These are phyloP conservation scores for Drosophila aff. DNA, from an alignment of 1,140 invertebrate genomes.

Conservation along the genomic window DNA sequence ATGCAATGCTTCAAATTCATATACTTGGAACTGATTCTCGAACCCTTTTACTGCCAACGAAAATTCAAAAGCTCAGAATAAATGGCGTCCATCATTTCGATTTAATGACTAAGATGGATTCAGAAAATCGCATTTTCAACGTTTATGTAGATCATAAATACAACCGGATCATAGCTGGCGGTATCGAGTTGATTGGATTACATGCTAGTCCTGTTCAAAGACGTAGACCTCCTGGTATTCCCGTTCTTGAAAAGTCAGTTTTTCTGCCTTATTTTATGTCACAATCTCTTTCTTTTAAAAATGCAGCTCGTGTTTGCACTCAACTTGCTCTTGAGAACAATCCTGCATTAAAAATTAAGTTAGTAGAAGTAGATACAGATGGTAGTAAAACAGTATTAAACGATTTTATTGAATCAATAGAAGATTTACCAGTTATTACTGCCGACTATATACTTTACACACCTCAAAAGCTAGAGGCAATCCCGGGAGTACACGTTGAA, in stretches of 20 bases:
- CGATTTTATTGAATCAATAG: conserved; percentile 86
- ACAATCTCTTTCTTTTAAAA: conserved; percentile 74
- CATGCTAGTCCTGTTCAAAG: conserved; percentile 92
- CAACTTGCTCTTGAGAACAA: conserved; percentile 93
- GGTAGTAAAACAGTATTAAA: conserved; percentile 85
- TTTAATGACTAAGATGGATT: conserved; percentile 78
- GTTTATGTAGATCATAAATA: conserved; percentile 72
- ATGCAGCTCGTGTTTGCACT: conserved; percentile 80
- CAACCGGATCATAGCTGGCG: conserved; percentile 88
- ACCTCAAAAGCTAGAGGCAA: conserved; percentile 85
- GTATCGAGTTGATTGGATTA: conserved; percentile 93
- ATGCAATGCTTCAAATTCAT: conserved; percentile 95
- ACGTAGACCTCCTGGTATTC: conserved; percentile 87
- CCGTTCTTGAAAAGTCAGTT: conserved; percentile 90
- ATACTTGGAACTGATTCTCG: conserved; percentile 91
- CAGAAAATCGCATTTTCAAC: conserved; percentile 81
- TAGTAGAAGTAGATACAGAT: conserved; percentile 86
- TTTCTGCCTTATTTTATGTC: conserved; percentile 90
- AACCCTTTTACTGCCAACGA: conserved; percentile 93
- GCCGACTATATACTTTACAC: conserved; percentile 85
- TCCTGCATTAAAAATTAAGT: conserved; percentile 89
- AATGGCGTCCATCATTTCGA: conserved; percentile 90
- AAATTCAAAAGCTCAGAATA: conserved; percentile 92
- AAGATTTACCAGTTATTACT: conserved; percentile 87
- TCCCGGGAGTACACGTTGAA: conserved; percentile 87